Conservation (phyloP, 2,888 invertebrate genomes). For the Ophion obscuratus region DNA sequence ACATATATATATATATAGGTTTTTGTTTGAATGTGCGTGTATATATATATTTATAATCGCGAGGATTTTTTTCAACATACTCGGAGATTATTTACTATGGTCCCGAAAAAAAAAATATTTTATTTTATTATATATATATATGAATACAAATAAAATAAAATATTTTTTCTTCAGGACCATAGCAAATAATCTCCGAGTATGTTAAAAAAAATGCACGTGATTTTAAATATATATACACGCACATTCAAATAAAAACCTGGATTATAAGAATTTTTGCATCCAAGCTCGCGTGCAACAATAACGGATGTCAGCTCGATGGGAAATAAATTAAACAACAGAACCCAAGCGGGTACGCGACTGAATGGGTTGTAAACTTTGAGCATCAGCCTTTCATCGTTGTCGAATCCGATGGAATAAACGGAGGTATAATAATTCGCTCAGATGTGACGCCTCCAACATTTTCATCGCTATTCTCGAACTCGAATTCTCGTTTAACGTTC, state of each 20-base stretch:
- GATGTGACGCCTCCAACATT: neutral
- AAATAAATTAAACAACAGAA: conserved; percentile 29
- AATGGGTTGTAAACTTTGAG: neutral
- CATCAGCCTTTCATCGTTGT: neutral
- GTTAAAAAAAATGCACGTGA: no score
- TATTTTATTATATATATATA: no score
- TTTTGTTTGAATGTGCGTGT: no score
- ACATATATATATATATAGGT: no score
- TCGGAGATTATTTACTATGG: no score
- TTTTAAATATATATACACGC: no score
- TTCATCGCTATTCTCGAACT: neutral
- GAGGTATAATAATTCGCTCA: neutral
- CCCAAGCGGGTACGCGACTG: neutral
- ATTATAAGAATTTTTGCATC: neutral
- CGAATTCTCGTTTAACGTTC: neutral
- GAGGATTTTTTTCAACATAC: no score
- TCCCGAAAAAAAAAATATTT: no score
- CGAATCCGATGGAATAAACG: neutral
- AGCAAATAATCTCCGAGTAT: no score
- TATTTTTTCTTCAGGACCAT: no score
- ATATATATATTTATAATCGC: no score
- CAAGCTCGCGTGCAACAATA: neutral
- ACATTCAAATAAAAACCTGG: neutral
- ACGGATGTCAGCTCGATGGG: conserved; percentile 22
- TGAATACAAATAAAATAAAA: no score